phyloP scores from a whole-genome alignment of 2,888 invertebrate species.

The Drosophila mercatorum region DNA sequence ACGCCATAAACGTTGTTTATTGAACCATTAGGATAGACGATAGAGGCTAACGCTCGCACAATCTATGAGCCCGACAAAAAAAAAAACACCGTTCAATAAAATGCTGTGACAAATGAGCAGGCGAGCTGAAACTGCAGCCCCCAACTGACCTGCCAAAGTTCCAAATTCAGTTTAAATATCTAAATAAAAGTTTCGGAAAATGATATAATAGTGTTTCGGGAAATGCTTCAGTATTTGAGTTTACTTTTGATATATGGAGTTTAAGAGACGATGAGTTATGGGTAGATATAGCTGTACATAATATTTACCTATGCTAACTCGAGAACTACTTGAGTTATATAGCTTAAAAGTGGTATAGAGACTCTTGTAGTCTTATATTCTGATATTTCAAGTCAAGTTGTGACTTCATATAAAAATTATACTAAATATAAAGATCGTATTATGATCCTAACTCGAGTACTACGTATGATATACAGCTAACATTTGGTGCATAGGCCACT shows the following conservation, averaged over 20 bases:
- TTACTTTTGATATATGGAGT: not conserved
- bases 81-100: slow-evolving; percentile 33
- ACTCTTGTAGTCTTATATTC: not conserved
- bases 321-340: not conserved
- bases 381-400: not conserved
- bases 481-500: too few relatives aligned
- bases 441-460: not conserved
- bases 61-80: slow-evolving; percentile 18
- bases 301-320: not conserved
- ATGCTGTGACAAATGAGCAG: slow-evolving; percentile 47
- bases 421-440: not conserved
- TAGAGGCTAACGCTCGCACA: slow-evolving; percentile 37
- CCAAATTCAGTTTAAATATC: not conserved
- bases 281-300: not conserved
- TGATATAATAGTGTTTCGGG: not conserved
- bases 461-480: not conserved
- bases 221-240: not conserved
- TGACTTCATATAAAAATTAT: not conserved
- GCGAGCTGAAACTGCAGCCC: not conserved
- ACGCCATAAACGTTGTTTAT: slow-evolving; percentile 76
- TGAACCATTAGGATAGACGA: slow-evolving; percentile 70
- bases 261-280: not conserved
- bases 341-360: not conserved
- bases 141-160: not conserved
- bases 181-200: not conserved